Percentiles rank a stretch among this genome's conserved stretches.
phyloP scores from a whole-genome alignment of 2,888 invertebrate genomes.

The Cryptocephalus primarius region DNA sequence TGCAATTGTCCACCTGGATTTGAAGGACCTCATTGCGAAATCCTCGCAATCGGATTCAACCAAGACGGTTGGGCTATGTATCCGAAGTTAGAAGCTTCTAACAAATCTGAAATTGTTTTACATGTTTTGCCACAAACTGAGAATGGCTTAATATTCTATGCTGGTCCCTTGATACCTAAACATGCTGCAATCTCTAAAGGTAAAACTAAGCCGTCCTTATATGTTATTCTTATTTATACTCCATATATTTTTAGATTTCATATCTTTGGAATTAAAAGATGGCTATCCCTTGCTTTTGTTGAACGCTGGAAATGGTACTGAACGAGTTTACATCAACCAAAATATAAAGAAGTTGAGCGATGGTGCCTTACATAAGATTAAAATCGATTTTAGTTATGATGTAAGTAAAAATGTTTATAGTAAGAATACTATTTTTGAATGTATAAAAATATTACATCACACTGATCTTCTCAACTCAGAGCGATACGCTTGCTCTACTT shows the following conservation, averaged over 20 bases:
- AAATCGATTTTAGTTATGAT: constrained; percentile 52
- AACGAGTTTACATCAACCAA: constrained; percentile 50
- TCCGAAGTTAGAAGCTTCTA: constrained; percentile 76
- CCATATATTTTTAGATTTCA: constrained; percentile 56
- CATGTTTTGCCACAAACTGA: constrained; percentile 67
- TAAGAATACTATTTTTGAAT: too few species aligned
- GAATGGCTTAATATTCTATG: constrained; percentile 80
- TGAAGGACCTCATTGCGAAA: constrained; percentile 84
- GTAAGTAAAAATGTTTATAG: constrained; percentile 16
- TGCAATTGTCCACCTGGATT: constrained; percentile 72
- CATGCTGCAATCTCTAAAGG: constrained; percentile 57
- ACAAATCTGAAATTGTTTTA: constrained; percentile 68
- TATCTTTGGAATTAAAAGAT: constrained; percentile 74
- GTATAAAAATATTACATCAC: too few species aligned
- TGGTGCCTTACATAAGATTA: constrained; percentile 78
- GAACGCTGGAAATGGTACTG: constrained; percentile 79
- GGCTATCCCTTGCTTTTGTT: constrained; percentile 77
- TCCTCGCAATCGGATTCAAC: constrained; percentile 74
- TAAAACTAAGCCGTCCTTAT: constrained; percentile 21
- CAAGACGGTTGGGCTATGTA: constrained; percentile 93
- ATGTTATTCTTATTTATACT: background rate
- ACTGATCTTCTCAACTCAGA: too few species aligned
- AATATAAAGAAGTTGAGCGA: constrained; percentile 57
- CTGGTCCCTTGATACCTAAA: constrained; percentile 57
- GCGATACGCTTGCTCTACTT: too few species aligned